A percentile compares a stretch with the other conserved stretches of the same genome.
Conservation (phyloP, 2,113 vertebrate species). For the Channa maculata region DNA sequence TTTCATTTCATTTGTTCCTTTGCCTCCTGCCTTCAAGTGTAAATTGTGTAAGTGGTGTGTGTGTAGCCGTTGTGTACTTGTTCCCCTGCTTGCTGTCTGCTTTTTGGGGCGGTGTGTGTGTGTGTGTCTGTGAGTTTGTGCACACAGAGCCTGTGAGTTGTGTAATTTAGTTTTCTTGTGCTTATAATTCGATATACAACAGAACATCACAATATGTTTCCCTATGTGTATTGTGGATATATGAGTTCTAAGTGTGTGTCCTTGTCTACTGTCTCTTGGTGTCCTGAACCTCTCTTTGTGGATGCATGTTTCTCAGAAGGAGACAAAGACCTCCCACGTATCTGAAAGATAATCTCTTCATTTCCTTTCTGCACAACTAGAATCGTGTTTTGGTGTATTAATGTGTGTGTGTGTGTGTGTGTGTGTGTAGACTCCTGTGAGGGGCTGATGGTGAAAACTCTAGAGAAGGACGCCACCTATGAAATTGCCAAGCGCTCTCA, state of each 20-base stretch:
- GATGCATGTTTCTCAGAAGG: constrained; percentile 18
- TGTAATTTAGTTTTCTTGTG: constrained; percentile 49
- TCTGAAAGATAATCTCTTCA: constrained; percentile 70
- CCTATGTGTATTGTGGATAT: constrained; percentile 9
- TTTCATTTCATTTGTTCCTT: constrained; percentile 38
- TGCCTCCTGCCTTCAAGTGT: constrained; percentile 30
- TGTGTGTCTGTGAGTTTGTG: background rate
- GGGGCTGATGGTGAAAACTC: constrained; percentile 93
- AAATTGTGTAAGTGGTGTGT: constrained; percentile 3
- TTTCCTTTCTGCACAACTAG: constrained; percentile 61
- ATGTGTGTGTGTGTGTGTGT: constrained; percentile 30
- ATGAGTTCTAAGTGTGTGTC: constrained; percentile 18
- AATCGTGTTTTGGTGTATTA: constrained; percentile 40
- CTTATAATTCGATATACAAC: constrained; percentile 11
- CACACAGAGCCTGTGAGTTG: constrained; percentile 33
- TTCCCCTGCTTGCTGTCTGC: constrained; percentile 1
- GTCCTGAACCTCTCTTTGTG: constrained; percentile 17
- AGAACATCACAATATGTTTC: background rate
- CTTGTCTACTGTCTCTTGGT: constrained; percentile 27
- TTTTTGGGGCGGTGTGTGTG: constrained; percentile 21
- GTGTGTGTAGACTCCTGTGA: constrained; percentile 89
- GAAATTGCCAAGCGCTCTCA: constrained; percentile 94
- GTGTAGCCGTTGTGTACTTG: constrained; percentile 22
- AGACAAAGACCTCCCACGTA: constrained; percentile 52
- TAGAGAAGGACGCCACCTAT: constrained; percentile 91